phyloP scores from a whole-genome alignment of 1,140 invertebrate genomes.

The Muscidifurax raptorellus region DNA sequence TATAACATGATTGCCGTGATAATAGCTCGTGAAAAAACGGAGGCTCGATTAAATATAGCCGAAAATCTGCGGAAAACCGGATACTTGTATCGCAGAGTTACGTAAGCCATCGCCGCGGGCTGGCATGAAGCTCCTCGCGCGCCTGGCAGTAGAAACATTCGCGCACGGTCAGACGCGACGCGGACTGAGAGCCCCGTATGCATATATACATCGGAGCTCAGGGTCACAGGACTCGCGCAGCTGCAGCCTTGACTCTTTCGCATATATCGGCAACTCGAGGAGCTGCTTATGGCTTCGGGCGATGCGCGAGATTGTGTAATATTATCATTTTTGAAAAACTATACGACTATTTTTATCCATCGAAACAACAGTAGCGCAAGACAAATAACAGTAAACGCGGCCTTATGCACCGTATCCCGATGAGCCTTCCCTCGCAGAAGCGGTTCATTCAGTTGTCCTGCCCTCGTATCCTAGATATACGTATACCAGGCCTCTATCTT shows the following conservation, averaged over 20 bases:
- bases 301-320: too few species aligned
- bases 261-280: neutral
- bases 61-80: too few species aligned
- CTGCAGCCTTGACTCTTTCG: neutral
- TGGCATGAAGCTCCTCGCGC: neutral
- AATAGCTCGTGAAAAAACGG: too few species aligned
- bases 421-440: neutral
- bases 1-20: too few species aligned
- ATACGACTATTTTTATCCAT: too few species aligned
- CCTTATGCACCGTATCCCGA: too few species aligned
- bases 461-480: too few species aligned
- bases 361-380: too few species aligned
- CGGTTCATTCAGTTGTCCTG: neutral
- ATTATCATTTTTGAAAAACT: too few species aligned
- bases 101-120: neutral
- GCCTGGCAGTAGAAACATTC: neutral
- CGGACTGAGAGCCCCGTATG: neutral
- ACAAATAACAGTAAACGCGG: too few species aligned
- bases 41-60: too few species aligned
- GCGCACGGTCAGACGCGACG: conserved; percentile 15
- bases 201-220: neutral
- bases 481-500: neutral
- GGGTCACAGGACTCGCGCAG: conserved; percentile 8
- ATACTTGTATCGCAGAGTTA: neutral
- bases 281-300: neutral